Conservation (phyloP, 2,113 vertebrate species). For the Genyomyrus donnyi region DNA sequence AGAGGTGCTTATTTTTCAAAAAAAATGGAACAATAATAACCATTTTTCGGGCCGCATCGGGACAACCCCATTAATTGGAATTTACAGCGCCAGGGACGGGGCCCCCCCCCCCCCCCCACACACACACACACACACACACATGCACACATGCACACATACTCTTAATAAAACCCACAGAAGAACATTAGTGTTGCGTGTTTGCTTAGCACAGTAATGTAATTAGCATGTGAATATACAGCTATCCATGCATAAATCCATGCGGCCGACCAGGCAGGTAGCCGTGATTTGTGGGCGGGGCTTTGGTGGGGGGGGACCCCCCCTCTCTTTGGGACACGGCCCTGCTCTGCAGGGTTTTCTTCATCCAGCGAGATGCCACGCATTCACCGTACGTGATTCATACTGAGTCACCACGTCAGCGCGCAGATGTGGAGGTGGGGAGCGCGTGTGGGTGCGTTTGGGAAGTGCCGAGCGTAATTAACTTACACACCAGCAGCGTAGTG, state of each 20-base stretch:
- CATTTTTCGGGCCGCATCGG: background rate
- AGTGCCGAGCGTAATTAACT: background rate
- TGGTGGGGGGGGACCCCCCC: background rate
- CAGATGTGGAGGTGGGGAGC: background rate
- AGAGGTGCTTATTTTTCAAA: background rate
- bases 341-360: background rate
- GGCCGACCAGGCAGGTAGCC: background rate
- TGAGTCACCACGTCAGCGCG: background rate
- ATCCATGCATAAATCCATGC: background rate
- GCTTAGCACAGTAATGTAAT: background rate
- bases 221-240: constrained; percentile 3
- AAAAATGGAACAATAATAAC: background rate
- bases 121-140: background rate
- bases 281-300: background rate
- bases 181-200: background rate
- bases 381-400: background rate
- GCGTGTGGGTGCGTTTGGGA: background rate
- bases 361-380: background rate
- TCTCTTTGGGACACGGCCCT: background rate
- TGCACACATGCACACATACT: background rate
- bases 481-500: background rate
- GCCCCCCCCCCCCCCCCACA: background rate
- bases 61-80: constrained; percentile 7
- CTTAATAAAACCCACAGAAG: background rate
- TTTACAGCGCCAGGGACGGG: background rate